A percentile compares a stretch with the other conserved stretches of the same genome.
phyloP scores from a whole-genome alignment of 2,888 invertebrate genomes.

The Beris chalybata region DNA sequence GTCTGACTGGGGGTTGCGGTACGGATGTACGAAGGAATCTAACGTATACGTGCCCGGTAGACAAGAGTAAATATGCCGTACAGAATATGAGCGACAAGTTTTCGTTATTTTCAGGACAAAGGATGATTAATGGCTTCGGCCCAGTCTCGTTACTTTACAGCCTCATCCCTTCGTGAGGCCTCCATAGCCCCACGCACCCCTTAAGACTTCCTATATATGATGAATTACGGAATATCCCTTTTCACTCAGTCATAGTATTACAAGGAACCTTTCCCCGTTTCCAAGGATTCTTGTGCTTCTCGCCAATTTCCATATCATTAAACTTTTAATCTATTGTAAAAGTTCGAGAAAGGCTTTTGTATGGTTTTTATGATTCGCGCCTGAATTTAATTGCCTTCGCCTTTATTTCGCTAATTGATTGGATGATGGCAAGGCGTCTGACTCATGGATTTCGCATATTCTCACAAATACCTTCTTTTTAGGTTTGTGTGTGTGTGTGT shows the following conservation, averaged over 20 bases:
- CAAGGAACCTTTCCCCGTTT: not conserved
- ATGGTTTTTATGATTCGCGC: slow-evolving; percentile 39
- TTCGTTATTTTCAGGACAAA: slow-evolving; percentile 32
- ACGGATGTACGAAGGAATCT: not conserved
- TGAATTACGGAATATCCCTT: slow-evolving; percentile 30
- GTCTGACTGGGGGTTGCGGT: not conserved
- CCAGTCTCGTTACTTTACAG: slow-evolving; percentile 13
- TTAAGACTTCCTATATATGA: slow-evolving; percentile 35
- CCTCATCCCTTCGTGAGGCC: not conserved
- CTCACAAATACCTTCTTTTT: too few relatives aligned
- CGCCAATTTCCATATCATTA: slow-evolving; percentile 37
- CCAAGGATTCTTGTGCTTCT: slow-evolving; percentile 11
- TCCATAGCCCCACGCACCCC: slow-evolving; percentile 1
- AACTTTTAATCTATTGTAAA: slow-evolving; percentile 38
- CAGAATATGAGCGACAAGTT: slow-evolving; percentile 32
- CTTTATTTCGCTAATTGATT: slow-evolving; percentile 35
- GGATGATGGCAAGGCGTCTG: slow-evolving; percentile 27
- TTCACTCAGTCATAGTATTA: slow-evolving; percentile 22
- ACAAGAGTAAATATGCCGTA: slow-evolving; percentile 16
- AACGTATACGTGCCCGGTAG: not conserved
- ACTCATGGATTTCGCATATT: too few relatives aligned
- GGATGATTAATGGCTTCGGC: slow-evolving; percentile 36
- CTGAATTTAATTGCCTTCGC: slow-evolving; percentile 38
- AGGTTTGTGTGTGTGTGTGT: too few relatives aligned
- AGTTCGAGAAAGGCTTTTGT: slow-evolving; percentile 35